phyloP scores from a whole-genome alignment of 2,113 vertebrate genomes.

The Silurus asotus region DNA sequence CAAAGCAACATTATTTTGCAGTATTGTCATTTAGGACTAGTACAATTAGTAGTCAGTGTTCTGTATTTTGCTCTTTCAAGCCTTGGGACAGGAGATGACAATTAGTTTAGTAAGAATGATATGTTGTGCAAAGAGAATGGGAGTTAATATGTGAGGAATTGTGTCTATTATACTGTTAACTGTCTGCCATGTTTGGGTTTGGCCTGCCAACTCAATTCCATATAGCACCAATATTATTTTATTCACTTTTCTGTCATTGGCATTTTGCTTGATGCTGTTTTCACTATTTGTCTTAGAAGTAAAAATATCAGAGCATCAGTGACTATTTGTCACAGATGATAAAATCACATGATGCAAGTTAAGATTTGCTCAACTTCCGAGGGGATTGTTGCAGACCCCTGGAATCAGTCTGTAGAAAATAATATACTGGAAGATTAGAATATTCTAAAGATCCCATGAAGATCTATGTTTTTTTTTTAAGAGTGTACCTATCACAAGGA shows the following conservation, averaged over 20 bases:
- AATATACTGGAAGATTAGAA: neutral
- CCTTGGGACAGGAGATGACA: neutral
- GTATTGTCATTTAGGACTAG: neutral
- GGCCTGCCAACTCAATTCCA: neutral
- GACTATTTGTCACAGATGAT: neutral
- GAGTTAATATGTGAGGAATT: neutral
- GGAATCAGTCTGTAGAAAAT: neutral
- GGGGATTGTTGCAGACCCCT: neutral
- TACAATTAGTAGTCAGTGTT: neutral
- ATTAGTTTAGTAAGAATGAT: neutral
- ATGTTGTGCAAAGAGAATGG: neutral
- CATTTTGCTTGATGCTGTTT: neutral
- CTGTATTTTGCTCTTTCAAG: neutral
- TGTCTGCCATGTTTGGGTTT: neutral
- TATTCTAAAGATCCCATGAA: neutral
- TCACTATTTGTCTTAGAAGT: neutral
- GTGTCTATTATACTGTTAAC: neutral
- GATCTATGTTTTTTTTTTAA: neutral
- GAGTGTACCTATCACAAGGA: neutral
- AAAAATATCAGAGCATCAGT: neutral
- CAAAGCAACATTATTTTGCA: neutral
- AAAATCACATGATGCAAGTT: neutral
- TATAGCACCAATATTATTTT: neutral
- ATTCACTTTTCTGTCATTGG: neutral
- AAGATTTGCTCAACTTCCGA: neutral